Evolutionary conservation across 2,113 vertebrate species (phyloP).

Genomic region (Coptodon bakossiorum): DNA sequence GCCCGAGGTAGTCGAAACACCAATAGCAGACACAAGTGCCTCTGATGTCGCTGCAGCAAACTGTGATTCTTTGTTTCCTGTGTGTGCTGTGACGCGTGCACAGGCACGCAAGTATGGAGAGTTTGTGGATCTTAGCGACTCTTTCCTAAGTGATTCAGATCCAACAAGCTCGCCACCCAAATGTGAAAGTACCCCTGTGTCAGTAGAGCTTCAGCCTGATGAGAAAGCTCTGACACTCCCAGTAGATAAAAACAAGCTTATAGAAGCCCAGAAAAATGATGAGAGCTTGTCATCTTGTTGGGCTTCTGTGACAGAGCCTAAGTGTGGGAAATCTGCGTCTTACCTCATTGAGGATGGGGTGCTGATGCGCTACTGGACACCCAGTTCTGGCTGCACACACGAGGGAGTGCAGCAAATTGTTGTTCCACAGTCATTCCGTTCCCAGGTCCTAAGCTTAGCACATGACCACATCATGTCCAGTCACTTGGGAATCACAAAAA

Average conservation of each 20-base stretch:
- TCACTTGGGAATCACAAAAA: too few relatives aligned
- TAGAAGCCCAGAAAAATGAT: background rate
- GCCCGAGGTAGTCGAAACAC: rapidly evolving
- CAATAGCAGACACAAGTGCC: background rate
- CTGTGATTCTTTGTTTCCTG: background rate
- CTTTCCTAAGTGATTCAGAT: background rate
- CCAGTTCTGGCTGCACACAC: rapidly evolving
- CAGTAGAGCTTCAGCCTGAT: background rate
- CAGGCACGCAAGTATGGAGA: background rate
- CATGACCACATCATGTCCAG: too few relatives aligned
- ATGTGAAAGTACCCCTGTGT: background rate
- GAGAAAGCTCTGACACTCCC: background rate
- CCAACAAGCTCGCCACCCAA: rapidly evolving
- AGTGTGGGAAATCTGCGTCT: rapidly evolving
- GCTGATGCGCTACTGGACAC: too few relatives aligned
- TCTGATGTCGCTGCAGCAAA: background rate
- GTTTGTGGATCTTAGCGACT: rapidly evolving
- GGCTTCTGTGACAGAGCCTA: rapidly evolving
- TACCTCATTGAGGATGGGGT: background rate
- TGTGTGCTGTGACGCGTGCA: rapidly evolving
- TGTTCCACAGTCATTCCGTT: too few relatives aligned
- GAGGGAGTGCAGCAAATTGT: too few relatives aligned
- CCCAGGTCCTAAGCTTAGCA: too few relatives aligned
- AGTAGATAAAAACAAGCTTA: background rate
- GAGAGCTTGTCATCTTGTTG: rapidly evolving